These are phyloP conservation scores for Pseudomugil tenellus DNA, from an alignment of 2,797 vertebrate species.

Conservation along the genomic window DNA sequence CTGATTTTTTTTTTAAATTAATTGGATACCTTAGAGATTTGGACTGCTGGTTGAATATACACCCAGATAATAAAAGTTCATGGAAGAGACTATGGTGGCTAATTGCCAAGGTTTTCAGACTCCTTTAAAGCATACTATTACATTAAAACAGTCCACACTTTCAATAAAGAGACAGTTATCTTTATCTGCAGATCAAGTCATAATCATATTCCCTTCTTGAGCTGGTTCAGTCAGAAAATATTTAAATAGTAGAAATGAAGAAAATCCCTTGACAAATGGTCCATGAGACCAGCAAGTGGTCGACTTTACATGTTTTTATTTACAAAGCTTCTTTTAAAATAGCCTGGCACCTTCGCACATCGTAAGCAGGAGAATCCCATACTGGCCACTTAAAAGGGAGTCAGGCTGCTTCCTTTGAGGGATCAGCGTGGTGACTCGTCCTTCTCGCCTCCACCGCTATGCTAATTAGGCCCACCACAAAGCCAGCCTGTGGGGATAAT, in stretches of 20 bases:
- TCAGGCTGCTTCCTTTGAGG: constrained; percentile 87
- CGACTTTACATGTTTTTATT: constrained; percentile 58
- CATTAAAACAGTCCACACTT: not conserved
- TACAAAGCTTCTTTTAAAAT: constrained; percentile 34
- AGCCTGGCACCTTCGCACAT: constrained; percentile 16
- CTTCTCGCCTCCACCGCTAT: constrained; percentile 84
- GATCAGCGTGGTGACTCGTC: constrained; percentile 86
- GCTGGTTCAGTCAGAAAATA: not conserved
- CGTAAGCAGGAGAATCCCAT: constrained; percentile 47
- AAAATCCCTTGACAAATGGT: constrained; percentile 1
- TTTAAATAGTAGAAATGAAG: constrained; percentile 1
- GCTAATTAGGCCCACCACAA: constrained; percentile 99
- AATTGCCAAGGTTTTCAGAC: no score
- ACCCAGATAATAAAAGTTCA: not conserved
- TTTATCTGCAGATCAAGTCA: not conserved
- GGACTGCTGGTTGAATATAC: not conserved
- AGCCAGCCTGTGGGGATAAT: constrained; percentile 98
- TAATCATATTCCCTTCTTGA: not conserved
- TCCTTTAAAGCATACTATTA: not conserved
- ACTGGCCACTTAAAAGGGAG: constrained; percentile 57
- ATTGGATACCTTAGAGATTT: not conserved
- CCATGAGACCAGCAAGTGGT: constrained; percentile 12
- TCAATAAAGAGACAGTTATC: not conserved
- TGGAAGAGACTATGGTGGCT: no score
- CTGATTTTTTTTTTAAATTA: not conserved